These are phyloP conservation scores for Muscina levida DNA, from an alignment of 2,888 invertebrate species.

Conservation along the genomic window DNA sequence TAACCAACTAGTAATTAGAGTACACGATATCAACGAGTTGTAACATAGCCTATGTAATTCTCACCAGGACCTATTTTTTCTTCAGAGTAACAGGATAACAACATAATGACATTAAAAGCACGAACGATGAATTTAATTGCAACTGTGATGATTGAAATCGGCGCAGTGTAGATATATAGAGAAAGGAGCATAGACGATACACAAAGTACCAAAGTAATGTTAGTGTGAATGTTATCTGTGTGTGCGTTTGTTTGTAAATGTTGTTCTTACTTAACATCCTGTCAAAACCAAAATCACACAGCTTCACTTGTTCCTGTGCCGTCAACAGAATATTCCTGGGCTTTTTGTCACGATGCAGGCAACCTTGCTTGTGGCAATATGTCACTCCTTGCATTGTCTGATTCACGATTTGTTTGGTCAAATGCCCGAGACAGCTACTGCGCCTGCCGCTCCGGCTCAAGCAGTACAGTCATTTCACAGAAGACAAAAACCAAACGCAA, in stretches of 20 bases:
- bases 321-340: slow-evolving; percentile 99
- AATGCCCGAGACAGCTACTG: slow-evolving; percentile 94
- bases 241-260: slow-evolving; percentile 2
- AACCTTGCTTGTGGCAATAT: slow-evolving; percentile 97
- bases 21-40: slow-evolving; percentile 98
- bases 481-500: slow-evolving; percentile 99
- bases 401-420: slow-evolving; percentile 95
- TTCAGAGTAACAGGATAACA: neutral
- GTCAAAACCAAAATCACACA: slow-evolving; percentile 99
- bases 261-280: slow-evolving; percentile 89
- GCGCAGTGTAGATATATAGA: no score
- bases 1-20: slow-evolving; percentile 98
- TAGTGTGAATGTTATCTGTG: slow-evolving; percentile 14
- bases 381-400: slow-evolving; percentile 97
- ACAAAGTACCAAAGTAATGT: slow-evolving; percentile 14
- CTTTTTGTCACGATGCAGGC: slow-evolving; percentile 98
- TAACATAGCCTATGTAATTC: slow-evolving; percentile 99
- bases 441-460: slow-evolving; percentile 97
- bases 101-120: neutral
- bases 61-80: slow-evolving; percentile 91
- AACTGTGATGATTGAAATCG: no score
- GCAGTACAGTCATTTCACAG: slow-evolving; percentile 97
- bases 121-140: neutral
- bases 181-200: slow-evolving; percentile 8
- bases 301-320: slow-evolving; percentile 94